Evolutionary conservation across 2,113 vertebrate species (phyloP).

Genomic region (Jacana jacana): DNA sequence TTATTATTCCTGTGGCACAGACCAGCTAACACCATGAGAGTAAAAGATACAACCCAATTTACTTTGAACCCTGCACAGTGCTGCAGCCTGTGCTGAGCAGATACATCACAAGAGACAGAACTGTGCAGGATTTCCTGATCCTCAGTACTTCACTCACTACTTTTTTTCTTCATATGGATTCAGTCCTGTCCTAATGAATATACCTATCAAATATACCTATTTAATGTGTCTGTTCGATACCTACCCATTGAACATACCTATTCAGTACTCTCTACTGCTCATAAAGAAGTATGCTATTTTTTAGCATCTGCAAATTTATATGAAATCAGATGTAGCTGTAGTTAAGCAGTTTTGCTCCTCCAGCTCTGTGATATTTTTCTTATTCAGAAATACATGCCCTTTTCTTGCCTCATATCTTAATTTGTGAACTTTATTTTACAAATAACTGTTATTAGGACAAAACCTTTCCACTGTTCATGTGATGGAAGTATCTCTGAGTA

Average conservation of each 20-base stretch:
- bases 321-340: neutral
- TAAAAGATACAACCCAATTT: neutral
- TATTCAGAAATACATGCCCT: neutral
- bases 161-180: neutral
- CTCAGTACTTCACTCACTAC: neutral
- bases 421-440: neutral
- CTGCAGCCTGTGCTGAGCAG: neutral
- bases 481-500: neutral
- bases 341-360: neutral
- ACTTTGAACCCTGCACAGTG: neutral
- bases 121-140: neutral
- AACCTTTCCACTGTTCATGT: neutral
- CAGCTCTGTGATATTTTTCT: neutral
- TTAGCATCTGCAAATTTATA: neutral
- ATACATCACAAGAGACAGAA: neutral
- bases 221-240: neutral
- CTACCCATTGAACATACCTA: neutral
- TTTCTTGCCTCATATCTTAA: neutral
- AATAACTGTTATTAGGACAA: neutral
- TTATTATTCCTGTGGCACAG: neutral
- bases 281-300: neutral
- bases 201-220: neutral
- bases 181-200: neutral
- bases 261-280: neutral
- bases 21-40: neutral